A percentile compares a stretch with the other conserved stretches of the same genome.
phyloP scores from a whole-genome alignment of 2,797 vertebrate genomes.

The Pipistrellus kuhlii region DNA sequence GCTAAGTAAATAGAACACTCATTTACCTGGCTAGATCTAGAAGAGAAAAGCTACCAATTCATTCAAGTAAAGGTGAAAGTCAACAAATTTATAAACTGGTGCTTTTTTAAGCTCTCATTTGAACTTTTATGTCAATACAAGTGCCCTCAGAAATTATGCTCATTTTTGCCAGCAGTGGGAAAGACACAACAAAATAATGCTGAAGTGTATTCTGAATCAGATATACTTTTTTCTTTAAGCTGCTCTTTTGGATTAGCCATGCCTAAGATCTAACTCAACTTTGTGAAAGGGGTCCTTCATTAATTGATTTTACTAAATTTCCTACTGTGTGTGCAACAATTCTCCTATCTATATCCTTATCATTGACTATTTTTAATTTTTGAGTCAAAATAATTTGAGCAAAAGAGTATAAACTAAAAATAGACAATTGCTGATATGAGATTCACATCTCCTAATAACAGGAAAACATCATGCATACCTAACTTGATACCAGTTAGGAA shows the following conservation, averaged over 20 bases:
- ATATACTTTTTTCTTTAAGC: not conserved
- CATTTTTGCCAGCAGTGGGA: not conserved
- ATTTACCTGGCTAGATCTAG: not conserved
- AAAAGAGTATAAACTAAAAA: not conserved
- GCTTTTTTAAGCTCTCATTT: conserved; percentile 7
- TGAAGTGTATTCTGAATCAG: not conserved
- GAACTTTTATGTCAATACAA: not conserved
- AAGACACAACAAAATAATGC: not conserved
- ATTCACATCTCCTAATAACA: not conserved
- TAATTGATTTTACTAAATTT: conserved; percentile 37
- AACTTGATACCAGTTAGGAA: not conserved
- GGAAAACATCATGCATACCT: not conserved
- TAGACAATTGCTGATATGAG: not conserved
- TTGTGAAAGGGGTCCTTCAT: not conserved
- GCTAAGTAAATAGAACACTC: not conserved
- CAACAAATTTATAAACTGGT: not conserved
- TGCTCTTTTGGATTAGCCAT: not conserved
- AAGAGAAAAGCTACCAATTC: not conserved
- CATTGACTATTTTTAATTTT: conserved; percentile 6
- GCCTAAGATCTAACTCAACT: not conserved
- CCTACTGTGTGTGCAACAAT: not conserved
- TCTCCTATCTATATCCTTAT: not conserved
- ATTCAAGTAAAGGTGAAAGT: not conserved
- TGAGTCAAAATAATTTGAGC: conserved; percentile 34
- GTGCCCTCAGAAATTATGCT: not conserved